Base-by-base conservation (phyloP, 2,888 invertebrate genomes). In the Orchesella flavescens region DNA sequence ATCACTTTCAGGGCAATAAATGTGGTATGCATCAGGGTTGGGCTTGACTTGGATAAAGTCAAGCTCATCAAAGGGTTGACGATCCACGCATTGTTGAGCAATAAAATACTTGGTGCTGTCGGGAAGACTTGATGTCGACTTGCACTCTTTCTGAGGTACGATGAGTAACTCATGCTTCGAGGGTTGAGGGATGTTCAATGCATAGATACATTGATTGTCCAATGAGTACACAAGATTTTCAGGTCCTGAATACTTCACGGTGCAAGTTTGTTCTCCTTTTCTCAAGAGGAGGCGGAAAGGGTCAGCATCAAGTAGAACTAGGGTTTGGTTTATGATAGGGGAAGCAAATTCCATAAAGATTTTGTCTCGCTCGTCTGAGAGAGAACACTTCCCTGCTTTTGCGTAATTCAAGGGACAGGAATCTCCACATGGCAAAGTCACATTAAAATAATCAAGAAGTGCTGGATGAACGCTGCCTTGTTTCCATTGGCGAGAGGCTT, bases 41-140 rank as follows among this genome's bases (percentile, higher is more conserved):
- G 71, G 61, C 49, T 85, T 86, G 0, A 85, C 43, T 63, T 86
- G 85, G 13, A 85, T 46, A 46, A 72, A 84, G 10, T 83, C 53
- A 0, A 7, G 3, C 1, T 80, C 49, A 17, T 86, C 83, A 0
- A 21, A 1, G 1, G n/a, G 53, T 1, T 57, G 46, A 15, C 4
- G 5, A 1, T 17, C 34, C 2, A 53, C 17, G 19, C 85, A 81
- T 2, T 63, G 13, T 7, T 10, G 15, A 0, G 83, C 46, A 0
- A 0, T 1, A 23, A 74, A 85, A 15, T 85, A 55, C 10, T 75
- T 69, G 0, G 65, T 19, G 0, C 34, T n/a, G 12, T 57, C 10
- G 15, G n/a, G 19, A 13, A 5, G 17, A 43, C 15, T n/a, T 65
- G 17, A 3, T 65, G 13, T 4, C 1, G 13, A 5, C 15, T 71